Percentiles rank a stretch among this genome's conserved stretches.
phyloP scores from a whole-genome alignment of 1,140 invertebrate genomes.

The Drosophila pectinifera region DNA sequence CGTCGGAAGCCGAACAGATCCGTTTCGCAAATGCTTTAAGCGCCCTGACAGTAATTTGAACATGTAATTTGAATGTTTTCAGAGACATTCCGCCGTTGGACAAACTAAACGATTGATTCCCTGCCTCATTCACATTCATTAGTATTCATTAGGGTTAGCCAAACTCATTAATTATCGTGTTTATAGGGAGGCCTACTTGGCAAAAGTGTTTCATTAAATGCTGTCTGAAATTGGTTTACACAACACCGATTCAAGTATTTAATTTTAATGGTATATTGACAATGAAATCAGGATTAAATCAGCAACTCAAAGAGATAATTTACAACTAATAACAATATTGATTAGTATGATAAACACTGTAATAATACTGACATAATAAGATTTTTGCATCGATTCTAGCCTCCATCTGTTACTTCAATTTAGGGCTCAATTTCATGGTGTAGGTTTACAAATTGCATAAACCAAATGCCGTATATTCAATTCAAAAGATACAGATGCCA shows the following conservation, averaged over 20 bases:
- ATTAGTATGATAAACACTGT: background rate
- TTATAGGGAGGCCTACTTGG: conserved; percentile 6
- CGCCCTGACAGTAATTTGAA: conserved; percentile 70
- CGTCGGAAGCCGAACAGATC: conserved; percentile 29
- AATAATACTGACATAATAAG: background rate
- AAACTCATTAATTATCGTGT: conserved; percentile 28
- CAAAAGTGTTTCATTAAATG: conserved; percentile 7
- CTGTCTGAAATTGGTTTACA: conserved; percentile 11
- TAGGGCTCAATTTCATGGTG: conserved; percentile 40
- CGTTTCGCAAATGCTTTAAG: conserved; percentile 64
- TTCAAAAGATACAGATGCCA: conserved; percentile 26
- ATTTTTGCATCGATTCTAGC: background rate
- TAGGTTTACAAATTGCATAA: conserved; percentile 52
- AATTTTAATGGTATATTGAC: background rate
- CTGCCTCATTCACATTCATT: conserved; percentile 19
- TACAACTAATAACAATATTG: background rate
- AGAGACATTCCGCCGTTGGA: conserved; percentile 20
- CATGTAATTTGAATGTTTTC: conserved; percentile 72
- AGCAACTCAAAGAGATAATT: background rate
- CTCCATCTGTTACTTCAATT: background rate
- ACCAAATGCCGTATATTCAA: conserved; percentile 43
- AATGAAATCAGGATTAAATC: background rate
- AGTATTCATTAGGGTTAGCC: conserved; percentile 31
- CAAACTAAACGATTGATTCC: conserved; percentile 40
- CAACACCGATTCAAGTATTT: conserved; percentile 7